Evolutionary conservation across 2,113 vertebrate species (phyloP).

Genomic region (Grantiella picta): DNA sequence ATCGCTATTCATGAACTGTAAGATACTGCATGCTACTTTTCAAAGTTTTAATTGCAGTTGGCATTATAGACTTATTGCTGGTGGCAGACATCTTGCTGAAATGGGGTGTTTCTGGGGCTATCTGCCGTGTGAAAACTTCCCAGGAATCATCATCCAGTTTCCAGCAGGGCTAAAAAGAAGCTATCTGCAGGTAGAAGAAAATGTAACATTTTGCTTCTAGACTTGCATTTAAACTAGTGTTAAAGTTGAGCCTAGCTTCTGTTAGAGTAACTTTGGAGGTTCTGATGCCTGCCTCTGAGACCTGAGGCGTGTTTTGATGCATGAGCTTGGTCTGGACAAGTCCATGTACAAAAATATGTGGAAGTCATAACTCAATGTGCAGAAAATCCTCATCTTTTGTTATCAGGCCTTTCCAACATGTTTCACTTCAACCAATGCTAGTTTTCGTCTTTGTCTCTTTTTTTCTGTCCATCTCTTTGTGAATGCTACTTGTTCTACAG

Average conservation of each 20-base stretch:
- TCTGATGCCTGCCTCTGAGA: neutral
- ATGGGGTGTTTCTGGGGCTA: neutral
- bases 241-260: neutral
- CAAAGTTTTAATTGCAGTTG: slow-evolving; percentile 20
- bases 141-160: neutral
- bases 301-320: neutral
- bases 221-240: neutral
- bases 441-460: neutral
- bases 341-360: neutral
- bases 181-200: neutral
- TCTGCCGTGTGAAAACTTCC: neutral
- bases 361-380: neutral
- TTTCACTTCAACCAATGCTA: neutral
- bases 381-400: neutral
- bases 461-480: neutral
- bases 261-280: neutral
- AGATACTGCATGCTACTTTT: neutral
- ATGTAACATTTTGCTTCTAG: neutral
- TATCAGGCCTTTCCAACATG: neutral
- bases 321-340: neutral
- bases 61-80: neutral
- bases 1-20: neutral
- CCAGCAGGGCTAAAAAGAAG: neutral
- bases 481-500: neutral
- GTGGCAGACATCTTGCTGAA: neutral